phyloP scores from a whole-genome alignment of 2,888 invertebrate species.

The Pardosa pseudoannulata region DNA sequence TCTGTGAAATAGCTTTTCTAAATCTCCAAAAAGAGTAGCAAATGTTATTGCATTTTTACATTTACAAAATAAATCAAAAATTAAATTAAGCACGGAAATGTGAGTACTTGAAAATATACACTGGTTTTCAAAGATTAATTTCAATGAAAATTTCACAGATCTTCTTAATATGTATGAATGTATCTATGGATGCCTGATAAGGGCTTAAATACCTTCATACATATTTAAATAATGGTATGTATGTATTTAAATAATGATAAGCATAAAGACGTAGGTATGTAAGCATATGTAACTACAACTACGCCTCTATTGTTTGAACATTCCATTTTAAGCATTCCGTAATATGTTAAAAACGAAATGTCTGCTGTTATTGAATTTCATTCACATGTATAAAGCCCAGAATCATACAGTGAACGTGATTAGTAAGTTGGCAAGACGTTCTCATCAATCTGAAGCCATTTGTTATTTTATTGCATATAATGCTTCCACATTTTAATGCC shows the following conservation, averaged over 20 bases:
- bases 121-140: no score
- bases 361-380: conserved; percentile 5
- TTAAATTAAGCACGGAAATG: no score
- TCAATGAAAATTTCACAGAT: no score
- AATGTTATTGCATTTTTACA: no score
- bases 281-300: not conserved
- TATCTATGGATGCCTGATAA: no score
- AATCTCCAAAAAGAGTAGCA: no score
- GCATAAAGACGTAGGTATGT: not conserved
- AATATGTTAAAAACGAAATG: not conserved
- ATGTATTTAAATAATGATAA: no score
- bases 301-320: conserved; percentile 6
- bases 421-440: not conserved
- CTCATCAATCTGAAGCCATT: not conserved
- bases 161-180: no score
- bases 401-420: not conserved
- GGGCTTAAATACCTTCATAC: not conserved
- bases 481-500: conserved; percentile 9
- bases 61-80: no score
- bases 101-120: no score
- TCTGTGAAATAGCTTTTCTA: no score
- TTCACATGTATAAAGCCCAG: not conserved
- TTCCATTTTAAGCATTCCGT: conserved; percentile 6
- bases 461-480: conserved; percentile 12
- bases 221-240: not conserved